phyloP scores from a whole-genome alignment of 2,113 vertebrate genomes.

The Globicephala melas region DNA sequence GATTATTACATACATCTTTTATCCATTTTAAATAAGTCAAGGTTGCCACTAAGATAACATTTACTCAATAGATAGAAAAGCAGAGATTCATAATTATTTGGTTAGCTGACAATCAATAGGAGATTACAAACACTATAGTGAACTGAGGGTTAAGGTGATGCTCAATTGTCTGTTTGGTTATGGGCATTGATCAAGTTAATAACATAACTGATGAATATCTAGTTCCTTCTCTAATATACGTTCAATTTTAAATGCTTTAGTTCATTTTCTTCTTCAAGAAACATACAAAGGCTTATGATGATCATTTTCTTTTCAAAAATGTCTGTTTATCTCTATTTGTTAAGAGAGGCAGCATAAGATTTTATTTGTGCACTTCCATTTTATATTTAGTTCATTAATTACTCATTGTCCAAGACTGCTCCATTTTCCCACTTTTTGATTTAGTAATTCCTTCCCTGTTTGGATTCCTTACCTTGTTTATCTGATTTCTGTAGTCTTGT shows the following conservation, averaged over 20 bases:
- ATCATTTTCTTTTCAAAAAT: background rate
- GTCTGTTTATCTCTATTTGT: background rate
- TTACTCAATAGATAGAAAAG: background rate
- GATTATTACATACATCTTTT: background rate
- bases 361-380: background rate
- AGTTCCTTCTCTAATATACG: background rate
- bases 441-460: background rate
- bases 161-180: constrained; percentile 38
- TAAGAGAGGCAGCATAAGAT: background rate
- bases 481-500: background rate
- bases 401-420: background rate
- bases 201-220: background rate
- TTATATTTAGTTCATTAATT: background rate
- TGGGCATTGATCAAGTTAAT: constrained; percentile 56
- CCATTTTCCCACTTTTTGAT: background rate
- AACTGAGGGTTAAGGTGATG: background rate
- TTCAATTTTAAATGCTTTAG: constrained; percentile 22
- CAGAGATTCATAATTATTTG: background rate
- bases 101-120: constrained; percentile 33
- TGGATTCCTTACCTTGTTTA: background rate
- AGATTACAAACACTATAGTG: constrained; percentile 21
- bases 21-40: background rate
- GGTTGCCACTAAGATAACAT: background rate
- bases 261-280: constrained; percentile 12
- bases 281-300: background rate